Base-by-base conservation (phyloP, 2,888 invertebrate species). In the Cordilura impudica region DNA sequence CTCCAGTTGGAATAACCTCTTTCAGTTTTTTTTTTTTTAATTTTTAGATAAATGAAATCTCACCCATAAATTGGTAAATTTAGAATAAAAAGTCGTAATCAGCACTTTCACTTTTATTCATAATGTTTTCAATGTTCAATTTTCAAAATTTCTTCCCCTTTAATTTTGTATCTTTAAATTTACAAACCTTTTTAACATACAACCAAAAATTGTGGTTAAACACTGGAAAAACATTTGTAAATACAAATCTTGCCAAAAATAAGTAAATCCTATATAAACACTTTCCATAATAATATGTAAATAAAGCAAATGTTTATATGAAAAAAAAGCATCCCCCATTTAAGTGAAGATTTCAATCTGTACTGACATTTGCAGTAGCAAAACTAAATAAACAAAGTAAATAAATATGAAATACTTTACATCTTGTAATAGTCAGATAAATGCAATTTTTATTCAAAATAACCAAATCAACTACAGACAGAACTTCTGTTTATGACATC, bases 211-310 rank as follows among this genome's bases (percentile, higher is more conserved):
- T 79, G 51, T 7, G 79, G 65, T 67, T 63, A 67, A 67, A 58
- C 56, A 71, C 51, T 61, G 60, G 21, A 75, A 56, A n/a, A n/a
- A 69, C 56, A 8, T 26, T 63, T 60, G 60, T 49, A 71, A 75
- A 69, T 61, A 43, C 51, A 45, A 74, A 56, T 67, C 35, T 71
- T 75, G 47, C 49, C 39, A 70, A 39, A 35, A 21, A 43, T n/a
- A 74, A 54, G 45, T 56, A 67, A 75, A 79, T 67, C 43, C 71
- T 63, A 67, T 56, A 14, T 39, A 72, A 79, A 75, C 71, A 79
- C 79, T 79, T 75, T 49, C 43, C n/a, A 45, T 79, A 79, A 79
- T 67, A 79, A 72, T 63, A 79, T 75, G 71, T 63, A 79, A 79
- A 79, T 79, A 78, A 10, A 58, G 10, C 23, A 47, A 47, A 47